Base-by-base conservation (phyloP, 2,797 vertebrate species). In the Anolis apletophallus region DNA sequence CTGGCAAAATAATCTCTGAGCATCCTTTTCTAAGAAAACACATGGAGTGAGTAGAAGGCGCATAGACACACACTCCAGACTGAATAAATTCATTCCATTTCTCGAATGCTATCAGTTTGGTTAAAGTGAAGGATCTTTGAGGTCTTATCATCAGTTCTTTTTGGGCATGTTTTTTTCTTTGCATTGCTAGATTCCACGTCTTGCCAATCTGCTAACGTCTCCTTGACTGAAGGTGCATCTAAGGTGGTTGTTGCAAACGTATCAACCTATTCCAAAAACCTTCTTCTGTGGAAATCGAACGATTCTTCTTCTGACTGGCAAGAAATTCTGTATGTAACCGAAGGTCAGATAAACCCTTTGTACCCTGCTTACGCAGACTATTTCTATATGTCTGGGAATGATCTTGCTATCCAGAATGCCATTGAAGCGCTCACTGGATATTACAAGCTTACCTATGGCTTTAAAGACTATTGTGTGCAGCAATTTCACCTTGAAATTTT, bases 291-390 rank as follows among this genome's bases (percentile, higher is more conserved):
- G 7, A 82, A 57, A 50, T 36, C 10, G 68, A 57, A 55, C 19
- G 2, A 29, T 16, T 26, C 21, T 13, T 54, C 67, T 3, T 72
- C 80, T 36, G 19, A 0, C 36, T 72, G 80, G n/a, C 0, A 72
- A 26, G 5, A 4, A 0, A 36, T 82, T 8, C 12, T 50, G 40
- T 5, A 6, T 32, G 36, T 40, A 52, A 72, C 0, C 2, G 16
- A 40, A 4, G 21, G 80, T 9, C 21, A 36, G 1, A 21, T 82
- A 32, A 36, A 3, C 55, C 19, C 5, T 17, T 1, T 57, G 68
- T 3, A 9, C 6, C 5, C 1, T 36, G 21, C 0, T 12, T 17
- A 40, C 50, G 6, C 4, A 13, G 10, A 1, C 9, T 23, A 57
- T 32, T 57, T 82, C 23, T 6, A 14, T 19, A 26, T 72, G 36